Conservation (phyloP, 2,113 vertebrate genomes). For the Saguinus midas region DNA sequence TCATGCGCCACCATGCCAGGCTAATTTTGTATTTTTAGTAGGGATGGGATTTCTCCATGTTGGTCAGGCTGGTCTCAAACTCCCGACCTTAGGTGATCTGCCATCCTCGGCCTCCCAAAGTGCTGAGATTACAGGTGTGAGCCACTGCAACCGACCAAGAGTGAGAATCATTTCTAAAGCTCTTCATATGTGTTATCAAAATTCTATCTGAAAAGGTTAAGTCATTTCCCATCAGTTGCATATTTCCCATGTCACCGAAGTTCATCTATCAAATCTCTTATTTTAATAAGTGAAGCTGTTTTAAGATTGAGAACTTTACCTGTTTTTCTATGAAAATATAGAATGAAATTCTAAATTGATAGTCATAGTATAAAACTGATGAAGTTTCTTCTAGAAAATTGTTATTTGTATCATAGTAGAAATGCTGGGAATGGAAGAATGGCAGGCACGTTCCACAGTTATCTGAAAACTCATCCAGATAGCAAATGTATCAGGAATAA, state of each 20-base stretch:
- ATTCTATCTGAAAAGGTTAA: not conserved
- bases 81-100: no score
- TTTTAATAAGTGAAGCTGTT: not conserved
- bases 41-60: no score
- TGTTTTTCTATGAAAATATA: not conserved
- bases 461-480: constrained; percentile 67
- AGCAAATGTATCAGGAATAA: not conserved
- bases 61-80: no score
- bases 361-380: not conserved
- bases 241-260: not conserved
- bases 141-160: not conserved
- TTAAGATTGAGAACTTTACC: not conserved
- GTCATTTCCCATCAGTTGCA: not conserved
- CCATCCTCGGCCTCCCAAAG: no score
- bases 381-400: constrained; percentile 18
- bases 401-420: constrained; percentile 21
- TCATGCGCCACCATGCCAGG: no score
- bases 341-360: not conserved
- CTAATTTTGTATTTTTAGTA: no score
- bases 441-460: constrained; percentile 50
- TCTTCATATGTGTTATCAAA: not conserved
- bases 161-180: not conserved
- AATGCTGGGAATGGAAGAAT: constrained; percentile 2
- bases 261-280: not conserved
- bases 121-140: no score